phyloP scores from a whole-genome alignment of 2,113 vertebrate species.

The Chloropsis cyanopogon region DNA sequence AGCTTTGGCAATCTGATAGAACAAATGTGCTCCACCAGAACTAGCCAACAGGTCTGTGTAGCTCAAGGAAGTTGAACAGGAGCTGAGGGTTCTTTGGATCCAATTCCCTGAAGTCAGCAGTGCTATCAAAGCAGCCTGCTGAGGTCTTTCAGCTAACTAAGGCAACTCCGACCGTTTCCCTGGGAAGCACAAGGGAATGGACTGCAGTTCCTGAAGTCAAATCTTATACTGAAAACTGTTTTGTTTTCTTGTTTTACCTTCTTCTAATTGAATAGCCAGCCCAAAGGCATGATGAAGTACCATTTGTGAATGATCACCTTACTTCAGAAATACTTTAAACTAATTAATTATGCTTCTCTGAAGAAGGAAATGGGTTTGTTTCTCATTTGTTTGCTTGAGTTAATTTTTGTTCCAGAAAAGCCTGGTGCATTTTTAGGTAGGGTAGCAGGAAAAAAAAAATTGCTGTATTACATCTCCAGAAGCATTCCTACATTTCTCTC shows the following conservation, averaged over 20 bases:
- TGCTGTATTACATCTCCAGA: background rate
- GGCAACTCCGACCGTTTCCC: background rate
- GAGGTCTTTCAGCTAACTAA: background rate
- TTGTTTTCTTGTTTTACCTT: background rate
- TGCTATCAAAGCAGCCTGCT: background rate
- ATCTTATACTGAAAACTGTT: background rate
- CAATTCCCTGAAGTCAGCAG: background rate
- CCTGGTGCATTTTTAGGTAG: background rate
- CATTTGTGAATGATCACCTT: background rate
- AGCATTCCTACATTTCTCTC: background rate
- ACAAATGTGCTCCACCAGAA: conserved; percentile 30
- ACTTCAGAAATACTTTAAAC: background rate
- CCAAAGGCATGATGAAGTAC: background rate
- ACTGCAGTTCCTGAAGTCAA: background rate
- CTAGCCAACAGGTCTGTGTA: background rate
- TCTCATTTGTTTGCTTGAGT: background rate
- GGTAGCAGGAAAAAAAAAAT: background rate
- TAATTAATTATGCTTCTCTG: background rate
- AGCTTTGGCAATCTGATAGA: conserved; percentile 16
- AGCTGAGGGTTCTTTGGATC: background rate
- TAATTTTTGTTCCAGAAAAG: background rate
- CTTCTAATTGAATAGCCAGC: background rate
- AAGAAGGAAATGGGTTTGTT: background rate
- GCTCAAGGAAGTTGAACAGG: background rate
- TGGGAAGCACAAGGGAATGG: background rate